Percentiles rank a stretch among this genome's conserved stretches.
These are phyloP conservation scores for Clinocottus analis DNA, from an alignment of 2,113 vertebrate species.

Conservation along the genomic window DNA sequence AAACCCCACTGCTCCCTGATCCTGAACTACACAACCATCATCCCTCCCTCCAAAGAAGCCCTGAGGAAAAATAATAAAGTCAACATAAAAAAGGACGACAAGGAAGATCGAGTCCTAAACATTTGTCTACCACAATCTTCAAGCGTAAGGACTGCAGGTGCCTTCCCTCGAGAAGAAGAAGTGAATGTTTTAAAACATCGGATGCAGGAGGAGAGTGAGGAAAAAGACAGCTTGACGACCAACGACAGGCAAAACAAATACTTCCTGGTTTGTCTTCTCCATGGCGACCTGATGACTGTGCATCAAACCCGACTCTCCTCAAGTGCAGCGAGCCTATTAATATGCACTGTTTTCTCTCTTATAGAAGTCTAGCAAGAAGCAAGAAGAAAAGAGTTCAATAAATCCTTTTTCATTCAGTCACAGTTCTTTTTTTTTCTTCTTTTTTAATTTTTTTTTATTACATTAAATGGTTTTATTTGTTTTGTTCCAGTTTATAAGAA, in stretches of 20 bases:
- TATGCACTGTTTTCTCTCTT: slow-evolving; percentile 52
- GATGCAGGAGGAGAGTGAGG: slow-evolving; percentile 43
- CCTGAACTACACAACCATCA: slow-evolving; percentile 28
- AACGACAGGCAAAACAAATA: slow-evolving; percentile 36
- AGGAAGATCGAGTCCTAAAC: slow-evolving; percentile 54
- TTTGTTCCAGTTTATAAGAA: slow-evolving; percentile 81
- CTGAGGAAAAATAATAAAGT: slow-evolving; percentile 74
- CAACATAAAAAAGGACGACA: slow-evolving; percentile 50
- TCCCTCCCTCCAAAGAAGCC: slow-evolving; percentile 56
- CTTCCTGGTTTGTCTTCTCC: slow-evolving; percentile 61
- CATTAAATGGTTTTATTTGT: slow-evolving; percentile 64
- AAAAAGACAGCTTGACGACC: slow-evolving; percentile 40
- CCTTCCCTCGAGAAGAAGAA: slow-evolving; percentile 28
- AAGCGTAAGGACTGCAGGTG: slow-evolving; percentile 52
- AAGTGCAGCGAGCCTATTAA: slow-evolving; percentile 59
- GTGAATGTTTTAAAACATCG: slow-evolving; percentile 47
- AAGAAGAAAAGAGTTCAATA: slow-evolving; percentile 64
- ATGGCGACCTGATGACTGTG: slow-evolving; percentile 55
- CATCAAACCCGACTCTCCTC: slow-evolving; percentile 36
- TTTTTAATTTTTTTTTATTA: slow-evolving; percentile 27
- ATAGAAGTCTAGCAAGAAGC: slow-evolving; percentile 66
- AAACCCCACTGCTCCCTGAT: slow-evolving; percentile 22
- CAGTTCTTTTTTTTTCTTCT: slow-evolving; percentile 62
- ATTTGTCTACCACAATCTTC: slow-evolving; percentile 54
- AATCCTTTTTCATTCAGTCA: slow-evolving; percentile 66